Evolutionary conservation across 1,140 invertebrate species (phyloP), one percentile per base, ranked within the genome.

Genomic region (Pemphigus obesinymphae): DNA sequence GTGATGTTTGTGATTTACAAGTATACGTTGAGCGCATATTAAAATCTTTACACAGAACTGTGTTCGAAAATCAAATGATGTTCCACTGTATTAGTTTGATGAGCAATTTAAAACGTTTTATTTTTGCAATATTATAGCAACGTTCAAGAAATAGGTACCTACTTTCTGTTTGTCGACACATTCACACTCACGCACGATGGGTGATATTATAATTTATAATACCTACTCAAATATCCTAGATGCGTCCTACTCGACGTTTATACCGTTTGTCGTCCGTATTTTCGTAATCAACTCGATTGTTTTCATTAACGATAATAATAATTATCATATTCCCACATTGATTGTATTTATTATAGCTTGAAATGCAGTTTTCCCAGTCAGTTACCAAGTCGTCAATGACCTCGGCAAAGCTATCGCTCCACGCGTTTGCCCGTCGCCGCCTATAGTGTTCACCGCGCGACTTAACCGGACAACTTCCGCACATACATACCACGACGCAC

Each of bases 361-460:
- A 37, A 80, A 80, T 80, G 23, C 55, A 3, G 76, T 80, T 78
- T 78, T 43, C 15, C 20, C 37, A 15, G 37, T 20, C 75, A 23
- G 72, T n/a, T n/a, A n/a, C n/a, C n/a, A n/a, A n/a, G n/a, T 78
- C 23, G 75, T 78, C 75, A 78, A 63, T 63, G 76, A 80, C 76
- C 76, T 80, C 76, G 37, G 15, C 75, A 26, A 61, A 76, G 34
- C 55, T 31, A 40, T 80, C 55, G 43, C 37, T 63, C 29, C 43
- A 40, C 10, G 29, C 17, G 31, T 70, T 70, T 26, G 40, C 40
- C 37, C 1, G 23, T 50, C 43, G 43, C 43, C 40, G 37, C 66
- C 20, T 43, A 13, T n/a, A n/a, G 37, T 40, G 11, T 40, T 40
- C 6, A 1, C 4, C 2, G 61, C 17, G 63, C 20, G 63, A 66